A percentile compares a stretch with the other conserved stretches of the same genome.
Conservation (phyloP, 2,888 invertebrate genomes). For the Lepidochrysops patricia region DNA sequence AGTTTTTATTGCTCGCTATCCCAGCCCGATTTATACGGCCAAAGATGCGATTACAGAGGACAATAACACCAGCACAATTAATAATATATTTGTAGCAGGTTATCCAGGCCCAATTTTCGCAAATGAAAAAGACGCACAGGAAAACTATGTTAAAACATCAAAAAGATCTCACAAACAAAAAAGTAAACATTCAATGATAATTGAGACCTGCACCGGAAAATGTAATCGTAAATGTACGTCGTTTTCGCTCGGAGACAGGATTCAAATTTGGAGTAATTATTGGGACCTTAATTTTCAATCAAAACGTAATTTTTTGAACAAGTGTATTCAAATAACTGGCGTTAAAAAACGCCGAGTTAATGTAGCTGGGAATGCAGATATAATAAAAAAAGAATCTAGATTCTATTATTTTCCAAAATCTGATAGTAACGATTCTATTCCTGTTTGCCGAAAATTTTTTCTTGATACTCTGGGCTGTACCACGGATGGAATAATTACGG, state of each 20-base stretch:
- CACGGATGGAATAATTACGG: constrained; percentile 15
- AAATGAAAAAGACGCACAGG: no score
- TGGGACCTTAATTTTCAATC: constrained; percentile 1
- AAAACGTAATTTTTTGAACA: background rate
- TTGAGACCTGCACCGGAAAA: constrained; percentile 16
- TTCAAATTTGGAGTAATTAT: constrained; percentile 1
- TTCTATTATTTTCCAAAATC: background rate
- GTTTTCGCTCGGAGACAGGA: constrained; percentile 14
- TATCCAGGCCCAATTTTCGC: no score
- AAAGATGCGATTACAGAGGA: no score
- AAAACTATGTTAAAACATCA: no score
- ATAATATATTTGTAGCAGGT: no score
- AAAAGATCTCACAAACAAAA: no score
- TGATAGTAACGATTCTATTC: background rate
- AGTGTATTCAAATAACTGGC: background rate
- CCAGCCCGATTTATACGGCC: no score
- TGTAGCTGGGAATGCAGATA: no score
- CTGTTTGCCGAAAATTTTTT: constrained; percentile 15
- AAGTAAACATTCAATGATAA: no score
- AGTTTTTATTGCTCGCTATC: no score
- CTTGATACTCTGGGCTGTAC: constrained; percentile 18
- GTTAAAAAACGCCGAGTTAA: background rate
- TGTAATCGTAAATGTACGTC: constrained; percentile 16
- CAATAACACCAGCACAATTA: no score
- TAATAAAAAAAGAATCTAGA: background rate